Conservation (phyloP, 2,888 invertebrate species). For the Suillia variegata region DNA sequence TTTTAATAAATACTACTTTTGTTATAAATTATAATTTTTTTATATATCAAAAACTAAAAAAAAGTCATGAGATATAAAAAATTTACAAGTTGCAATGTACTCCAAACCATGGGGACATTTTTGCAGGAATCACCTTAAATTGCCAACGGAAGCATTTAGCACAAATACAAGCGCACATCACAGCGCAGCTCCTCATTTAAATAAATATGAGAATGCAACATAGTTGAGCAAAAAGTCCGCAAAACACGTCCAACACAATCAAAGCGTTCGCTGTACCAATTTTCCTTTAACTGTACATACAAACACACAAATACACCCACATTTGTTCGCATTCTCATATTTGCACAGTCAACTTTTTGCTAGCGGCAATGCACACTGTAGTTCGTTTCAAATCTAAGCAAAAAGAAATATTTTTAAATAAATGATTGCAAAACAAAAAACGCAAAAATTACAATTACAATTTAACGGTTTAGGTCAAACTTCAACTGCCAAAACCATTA, state of each 20-base stretch:
- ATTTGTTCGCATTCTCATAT: constrained; percentile 23
- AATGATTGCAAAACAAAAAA: too few relatives aligned
- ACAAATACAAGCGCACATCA: constrained; percentile 2
- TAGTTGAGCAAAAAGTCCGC: not conserved
- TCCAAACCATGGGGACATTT: too few relatives aligned
- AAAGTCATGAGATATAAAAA: not conserved
- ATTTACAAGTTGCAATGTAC: not conserved
- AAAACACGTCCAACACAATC: constrained; percentile 10
- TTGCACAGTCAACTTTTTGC: constrained; percentile 36
- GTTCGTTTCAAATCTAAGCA: too few relatives aligned
- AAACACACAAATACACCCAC: constrained; percentile 13
- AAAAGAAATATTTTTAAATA: too few relatives aligned
- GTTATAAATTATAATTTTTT: not conserved
- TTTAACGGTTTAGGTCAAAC: too few relatives aligned
- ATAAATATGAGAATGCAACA: not conserved
- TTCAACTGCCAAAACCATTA: too few relatives aligned
- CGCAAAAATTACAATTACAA: too few relatives aligned
- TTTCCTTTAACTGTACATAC: not conserved
- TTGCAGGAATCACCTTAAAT: constrained; percentile 16
- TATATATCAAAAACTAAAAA: not conserved
- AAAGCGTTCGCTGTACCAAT: not conserved
- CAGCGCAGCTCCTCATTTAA: too few relatives aligned
- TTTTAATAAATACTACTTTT: too few relatives aligned
- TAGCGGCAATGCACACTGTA: too few relatives aligned
- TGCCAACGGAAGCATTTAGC: constrained; percentile 23